Evolutionary conservation across 2,888 invertebrate species (phyloP).

Genomic region (Diarsia brunnea): DNA sequence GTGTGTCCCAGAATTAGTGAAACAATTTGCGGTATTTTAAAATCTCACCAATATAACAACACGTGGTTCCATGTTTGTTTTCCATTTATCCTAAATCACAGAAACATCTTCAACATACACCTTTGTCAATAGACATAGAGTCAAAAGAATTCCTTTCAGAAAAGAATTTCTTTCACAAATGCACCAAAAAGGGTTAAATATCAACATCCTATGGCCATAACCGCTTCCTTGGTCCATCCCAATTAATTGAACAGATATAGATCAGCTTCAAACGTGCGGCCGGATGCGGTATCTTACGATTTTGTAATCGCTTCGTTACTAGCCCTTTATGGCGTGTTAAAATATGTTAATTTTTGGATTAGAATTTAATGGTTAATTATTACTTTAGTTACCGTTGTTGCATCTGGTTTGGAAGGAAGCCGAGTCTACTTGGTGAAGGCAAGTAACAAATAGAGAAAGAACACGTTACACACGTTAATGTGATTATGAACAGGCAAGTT

Average conservation of each 20-base stretch:
- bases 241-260: constrained; percentile 72
- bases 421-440: background rate
- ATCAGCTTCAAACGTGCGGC: constrained; percentile 60
- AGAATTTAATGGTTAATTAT: constrained; percentile 40
- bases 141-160: constrained; percentile 24
- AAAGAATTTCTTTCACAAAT: constrained; percentile 56
- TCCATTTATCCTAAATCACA: background rate
- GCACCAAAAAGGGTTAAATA: constrained; percentile 49
- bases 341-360: constrained; percentile 54
- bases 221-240: constrained; percentile 68
- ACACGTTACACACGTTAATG: no score
- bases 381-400: constrained; percentile 28
- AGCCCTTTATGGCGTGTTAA: constrained; percentile 56
- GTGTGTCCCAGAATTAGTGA: background rate
- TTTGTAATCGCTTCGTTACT: constrained; percentile 53
- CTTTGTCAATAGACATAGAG: constrained; percentile 27
- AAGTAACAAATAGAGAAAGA: background rate
- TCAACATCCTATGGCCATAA: constrained; percentile 70
- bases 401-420: constrained; percentile 49
- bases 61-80: background rate
- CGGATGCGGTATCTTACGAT: constrained; percentile 56
- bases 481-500: background rate
- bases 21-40: background rate
- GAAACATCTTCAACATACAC: background rate
- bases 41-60: background rate